Evolutionary conservation across 2,888 invertebrate species (phyloP).

Genomic region (Apoda limacodes): DNA sequence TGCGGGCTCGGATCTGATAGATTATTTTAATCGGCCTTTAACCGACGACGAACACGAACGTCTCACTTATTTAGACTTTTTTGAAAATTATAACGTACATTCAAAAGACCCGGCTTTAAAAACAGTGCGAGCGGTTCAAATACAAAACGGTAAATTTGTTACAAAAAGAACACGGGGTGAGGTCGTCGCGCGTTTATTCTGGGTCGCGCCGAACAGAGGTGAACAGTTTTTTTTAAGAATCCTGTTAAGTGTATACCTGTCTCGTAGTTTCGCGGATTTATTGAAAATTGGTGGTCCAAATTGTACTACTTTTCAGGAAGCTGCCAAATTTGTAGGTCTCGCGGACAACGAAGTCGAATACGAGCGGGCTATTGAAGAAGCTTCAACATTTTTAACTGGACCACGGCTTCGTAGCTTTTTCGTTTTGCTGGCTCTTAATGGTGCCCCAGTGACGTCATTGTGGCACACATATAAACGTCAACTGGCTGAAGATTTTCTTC

Average conservation of each 20-base stretch:
- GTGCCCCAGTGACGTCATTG: conserved; percentile 8
- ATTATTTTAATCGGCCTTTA: conserved; percentile 4
- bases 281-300: conserved; percentile 11
- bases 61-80: background rate
- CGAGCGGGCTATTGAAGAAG: conserved; percentile 10
- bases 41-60: too few relatives aligned
- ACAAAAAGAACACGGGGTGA: conserved; percentile 5
- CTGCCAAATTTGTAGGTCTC: conserved; percentile 11
- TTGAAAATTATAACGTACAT: conserved; percentile 1
- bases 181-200: conserved; percentile 9
- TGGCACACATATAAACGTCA: conserved; percentile 5
- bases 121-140: background rate
- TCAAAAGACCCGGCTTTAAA: background rate
- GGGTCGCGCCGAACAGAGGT: conserved; percentile 13
- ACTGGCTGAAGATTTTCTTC: conserved; percentile 4
- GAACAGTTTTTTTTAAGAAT: conserved; percentile 13
- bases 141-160: conserved; percentile 1
- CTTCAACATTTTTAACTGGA: conserved; percentile 12
- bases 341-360: conserved; percentile 14
- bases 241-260: conserved; percentile 6
- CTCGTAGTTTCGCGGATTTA: conserved; percentile 11
- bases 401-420: conserved; percentile 11
- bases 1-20: background rate
- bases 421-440: conserved; percentile 9
- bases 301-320: conserved; percentile 17